Evolutionary conservation across 2,797 vertebrate species (phyloP), one percentile per base, ranked within the genome.

Genomic region (Percopsis omiscomaycus): DNA sequence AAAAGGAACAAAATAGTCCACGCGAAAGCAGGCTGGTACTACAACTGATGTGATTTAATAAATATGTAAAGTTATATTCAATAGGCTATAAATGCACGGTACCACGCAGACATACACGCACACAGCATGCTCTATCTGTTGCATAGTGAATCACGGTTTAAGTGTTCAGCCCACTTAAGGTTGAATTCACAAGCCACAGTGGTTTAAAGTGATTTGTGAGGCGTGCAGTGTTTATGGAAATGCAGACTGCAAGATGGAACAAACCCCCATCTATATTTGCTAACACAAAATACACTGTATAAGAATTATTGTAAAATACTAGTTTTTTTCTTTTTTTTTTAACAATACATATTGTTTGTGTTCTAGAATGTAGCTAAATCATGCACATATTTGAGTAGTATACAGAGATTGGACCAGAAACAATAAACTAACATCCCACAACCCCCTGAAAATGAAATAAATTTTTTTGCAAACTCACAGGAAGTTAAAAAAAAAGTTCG

Each of bases 221-320:
- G 89, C 86, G 81, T 83, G 79, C 78, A 85, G 89, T 88, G 86
- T 92, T 93, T 91, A 92, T 93, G 89, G 91, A 92, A 92, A 93
- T 92, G 88, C 84, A 80, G 78, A 30, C 79, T 62, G 79, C 85
- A 83, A 90, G 88, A 91, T 84, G 74, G 87, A 82, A 78, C 82
- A 75, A 84, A 84, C 68, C 75, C 63, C 68, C 71, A 75, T 72
- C 78, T 77, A 71, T 81, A 72, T 86, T 86, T 86, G 90, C 88
- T 86, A 90, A 88, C 81, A 86, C 82, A 90, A 29, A 55, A 12
- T 10, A 55, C 12, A 55, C 30, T 6, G n/a, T 30, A 9, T 54
- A 6, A 27, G 28, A 55, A 55, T 14, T 37, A 29, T 28, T 29
- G 22, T 16, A 29, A 54, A 14, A 12, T 27, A 54, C 11, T 42